These are phyloP conservation scores for Halictus ligatus DNA, from an alignment of 2,888 invertebrate species.

Conservation along the genomic window DNA sequence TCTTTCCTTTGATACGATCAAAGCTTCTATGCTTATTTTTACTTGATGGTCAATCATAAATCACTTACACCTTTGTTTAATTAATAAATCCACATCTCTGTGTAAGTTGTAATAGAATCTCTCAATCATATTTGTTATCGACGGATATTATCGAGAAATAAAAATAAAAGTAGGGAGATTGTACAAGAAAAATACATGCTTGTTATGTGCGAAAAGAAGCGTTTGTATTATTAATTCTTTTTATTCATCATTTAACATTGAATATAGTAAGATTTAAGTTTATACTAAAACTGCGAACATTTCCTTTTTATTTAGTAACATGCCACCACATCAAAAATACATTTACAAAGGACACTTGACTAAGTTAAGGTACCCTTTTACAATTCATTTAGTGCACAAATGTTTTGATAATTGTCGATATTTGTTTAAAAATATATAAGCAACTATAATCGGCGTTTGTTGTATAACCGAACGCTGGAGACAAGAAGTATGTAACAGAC, in stretches of 20 bases:
- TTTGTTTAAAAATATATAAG: slow-evolving; percentile 29
- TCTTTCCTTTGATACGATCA: slow-evolving; percentile 20
- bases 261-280: slow-evolving; percentile 37
- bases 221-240: slow-evolving; percentile 38
- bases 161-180: slow-evolving; percentile 51
- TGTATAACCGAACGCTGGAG: slow-evolving; percentile 65
- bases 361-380: slow-evolving; percentile 23
- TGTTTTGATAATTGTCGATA: slow-evolving; percentile 2
- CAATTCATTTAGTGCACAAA: slow-evolving; percentile 23
- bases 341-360: slow-evolving; percentile 22
- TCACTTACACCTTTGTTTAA: slow-evolving; percentile 36
- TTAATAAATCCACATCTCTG: slow-evolving; percentile 33
- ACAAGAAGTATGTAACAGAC: slow-evolving; percentile 68
- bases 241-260: slow-evolving; percentile 40
- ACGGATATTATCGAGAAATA: slow-evolving; percentile 45
- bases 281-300: slow-evolving; percentile 10
- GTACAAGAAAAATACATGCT: slow-evolving; percentile 58
- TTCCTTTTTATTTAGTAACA: slow-evolving; percentile 29
- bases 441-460: slow-evolving; percentile 25
- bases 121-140: slow-evolving; percentile 45
- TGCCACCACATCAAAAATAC: slow-evolving; percentile 25
- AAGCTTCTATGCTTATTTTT: slow-evolving; percentile 16
- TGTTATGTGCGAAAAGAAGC: slow-evolving; percentile 41
- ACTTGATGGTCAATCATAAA: slow-evolving; percentile 14
- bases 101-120: slow-evolving; percentile 46